Conservation (phyloP, 2,797 vertebrate genomes). For the Falco peregrinus region DNA sequence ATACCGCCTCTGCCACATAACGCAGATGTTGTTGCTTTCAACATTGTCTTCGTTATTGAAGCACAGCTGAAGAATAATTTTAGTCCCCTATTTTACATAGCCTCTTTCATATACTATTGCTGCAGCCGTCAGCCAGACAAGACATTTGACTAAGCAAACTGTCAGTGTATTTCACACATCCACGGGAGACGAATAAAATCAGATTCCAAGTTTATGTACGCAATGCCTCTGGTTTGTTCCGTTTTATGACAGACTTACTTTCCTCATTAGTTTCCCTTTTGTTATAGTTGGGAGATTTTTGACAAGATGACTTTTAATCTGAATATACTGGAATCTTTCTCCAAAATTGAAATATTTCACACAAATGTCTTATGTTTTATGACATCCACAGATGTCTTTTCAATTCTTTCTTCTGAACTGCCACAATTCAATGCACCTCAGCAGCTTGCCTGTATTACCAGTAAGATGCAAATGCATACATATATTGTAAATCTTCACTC, state of each 20-base stretch:
- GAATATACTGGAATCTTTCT: background rate
- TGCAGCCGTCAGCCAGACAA: conserved; percentile 49
- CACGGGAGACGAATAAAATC: background rate
- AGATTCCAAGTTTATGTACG: conserved; percentile 2
- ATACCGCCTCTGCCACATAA: background rate
- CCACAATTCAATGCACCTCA: background rate
- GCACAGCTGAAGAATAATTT: conserved; percentile 35
- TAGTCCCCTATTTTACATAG: background rate
- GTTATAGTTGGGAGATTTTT: background rate
- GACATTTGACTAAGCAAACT: conserved; percentile 53
- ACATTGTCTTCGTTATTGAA: background rate
- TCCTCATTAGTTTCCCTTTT: conserved; percentile 15
- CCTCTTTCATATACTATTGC: background rate
- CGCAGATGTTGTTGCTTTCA: conserved; percentile 3
- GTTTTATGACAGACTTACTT: background rate
- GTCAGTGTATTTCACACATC: conserved; percentile 16
- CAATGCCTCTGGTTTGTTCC: conserved; percentile 26
- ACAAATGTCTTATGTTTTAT: background rate
- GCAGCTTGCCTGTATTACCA: background rate
- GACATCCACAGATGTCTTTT: background rate
- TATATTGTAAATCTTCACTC: background rate
- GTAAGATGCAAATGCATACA: background rate
- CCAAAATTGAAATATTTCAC: background rate
- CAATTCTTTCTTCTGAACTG: background rate
- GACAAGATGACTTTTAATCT: background rate